A percentile compares a stretch with the other conserved stretches of the same genome.
phyloP scores from a whole-genome alignment of 1,140 invertebrate species.

The Macrocentrus cingulum region DNA sequence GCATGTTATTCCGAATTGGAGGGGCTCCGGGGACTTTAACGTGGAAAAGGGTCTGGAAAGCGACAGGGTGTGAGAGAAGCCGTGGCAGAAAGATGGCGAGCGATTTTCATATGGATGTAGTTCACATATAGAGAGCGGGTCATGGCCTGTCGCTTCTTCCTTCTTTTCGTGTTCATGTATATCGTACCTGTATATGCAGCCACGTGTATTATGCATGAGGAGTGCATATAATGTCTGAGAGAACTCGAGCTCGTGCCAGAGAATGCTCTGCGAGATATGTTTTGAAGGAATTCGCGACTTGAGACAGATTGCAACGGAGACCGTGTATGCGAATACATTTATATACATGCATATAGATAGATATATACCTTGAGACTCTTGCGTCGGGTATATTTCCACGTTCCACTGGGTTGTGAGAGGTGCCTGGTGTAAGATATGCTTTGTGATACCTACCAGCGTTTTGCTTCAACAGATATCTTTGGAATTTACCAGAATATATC shows the following conservation, averaged over 20 bases:
- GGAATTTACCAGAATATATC: too few relatives aligned
- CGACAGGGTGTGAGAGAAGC: slow-evolving; percentile 8
- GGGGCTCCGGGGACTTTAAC: slow-evolving; percentile 28
- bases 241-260: slow-evolving; percentile 18
- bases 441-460: too few relatives aligned
- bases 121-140: slow-evolving; percentile 10
- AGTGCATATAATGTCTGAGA: slow-evolving; percentile 27
- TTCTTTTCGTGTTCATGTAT: slow-evolving; percentile 12
- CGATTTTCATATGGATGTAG: slow-evolving; percentile 34
- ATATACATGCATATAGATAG: too few relatives aligned
- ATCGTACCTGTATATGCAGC: slow-evolving; percentile 14
- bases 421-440: too few relatives aligned
- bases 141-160: slow-evolving; percentile 19
- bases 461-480: too few relatives aligned
- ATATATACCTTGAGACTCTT: too few relatives aligned
- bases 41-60: slow-evolving; percentile 10
- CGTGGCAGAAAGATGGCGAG: slow-evolving; percentile 8
- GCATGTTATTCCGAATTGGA: slow-evolving; percentile 42
- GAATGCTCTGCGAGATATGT: slow-evolving; percentile 1
- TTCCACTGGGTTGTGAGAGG: too few relatives aligned
- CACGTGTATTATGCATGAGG: slow-evolving; percentile 27
- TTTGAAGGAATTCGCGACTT: slow-evolving; percentile 22
- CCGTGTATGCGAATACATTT: not conserved
- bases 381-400: too few relatives aligned
- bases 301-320: slow-evolving; percentile 3